Evolutionary conservation across 2,113 vertebrate genomes (phyloP).

Genomic region (Herpetotheres cachinnans): DNA sequence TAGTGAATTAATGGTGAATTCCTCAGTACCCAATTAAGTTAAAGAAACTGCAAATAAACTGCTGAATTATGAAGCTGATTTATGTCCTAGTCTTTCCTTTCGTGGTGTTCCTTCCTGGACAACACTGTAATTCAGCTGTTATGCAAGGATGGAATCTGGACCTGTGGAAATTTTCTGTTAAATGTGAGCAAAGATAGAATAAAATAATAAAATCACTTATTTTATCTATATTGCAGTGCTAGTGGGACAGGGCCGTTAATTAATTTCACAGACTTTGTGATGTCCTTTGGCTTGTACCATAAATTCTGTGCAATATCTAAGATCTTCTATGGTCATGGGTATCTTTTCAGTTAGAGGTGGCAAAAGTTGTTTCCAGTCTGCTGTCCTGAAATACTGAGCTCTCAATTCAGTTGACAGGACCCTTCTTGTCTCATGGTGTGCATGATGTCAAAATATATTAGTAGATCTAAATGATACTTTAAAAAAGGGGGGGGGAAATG

Average conservation of each 20-base stretch:
- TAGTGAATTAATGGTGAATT: not conserved
- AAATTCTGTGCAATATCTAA: not conserved
- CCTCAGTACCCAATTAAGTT: not conserved
- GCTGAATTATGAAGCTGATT: not conserved
- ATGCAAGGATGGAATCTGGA: not conserved
- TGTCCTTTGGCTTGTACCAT: not conserved
- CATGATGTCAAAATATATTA: not conserved
- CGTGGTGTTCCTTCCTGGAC: not conserved
- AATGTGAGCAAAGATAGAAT: not conserved
- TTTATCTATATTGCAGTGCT: not conserved
- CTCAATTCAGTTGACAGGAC: not conserved
- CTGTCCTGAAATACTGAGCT: not conserved
- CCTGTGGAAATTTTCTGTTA: not conserved
- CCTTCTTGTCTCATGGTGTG: not conserved
- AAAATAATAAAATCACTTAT: not conserved
- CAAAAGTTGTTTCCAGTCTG: not conserved
- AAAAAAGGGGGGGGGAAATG: not conserved
- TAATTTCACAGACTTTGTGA: not conserved
- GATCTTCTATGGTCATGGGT: not conserved
- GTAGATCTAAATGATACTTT: not conserved
- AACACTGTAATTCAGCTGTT: not conserved
- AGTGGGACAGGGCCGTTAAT: not conserved
- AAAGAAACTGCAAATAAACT: not conserved
- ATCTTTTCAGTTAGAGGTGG: not conserved
- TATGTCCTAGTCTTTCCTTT: not conserved